phyloP scores from a whole-genome alignment of 2,797 vertebrate genomes.

The Tenualosa thibaudeaui region DNA sequence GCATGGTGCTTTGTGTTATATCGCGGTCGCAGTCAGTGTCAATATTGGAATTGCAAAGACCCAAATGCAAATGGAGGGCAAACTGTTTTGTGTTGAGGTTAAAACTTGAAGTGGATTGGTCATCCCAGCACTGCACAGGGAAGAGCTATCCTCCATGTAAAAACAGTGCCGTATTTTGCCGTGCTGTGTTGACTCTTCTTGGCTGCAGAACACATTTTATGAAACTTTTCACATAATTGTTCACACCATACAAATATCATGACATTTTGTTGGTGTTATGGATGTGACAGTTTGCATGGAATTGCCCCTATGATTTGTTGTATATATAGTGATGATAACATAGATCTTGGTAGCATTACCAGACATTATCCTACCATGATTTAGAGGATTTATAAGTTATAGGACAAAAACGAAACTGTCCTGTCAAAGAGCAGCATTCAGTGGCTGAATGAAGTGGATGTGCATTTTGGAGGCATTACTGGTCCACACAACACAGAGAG shows the following conservation, averaged over 20 bases:
- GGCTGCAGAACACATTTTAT: no score
- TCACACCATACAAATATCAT: no score
- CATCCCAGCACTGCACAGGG: not conserved
- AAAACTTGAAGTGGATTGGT: not conserved
- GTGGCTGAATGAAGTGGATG: not conserved
- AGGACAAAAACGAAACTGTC: not conserved
- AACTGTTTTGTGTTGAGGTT: constrained; percentile 44
- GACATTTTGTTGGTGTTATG: no score
- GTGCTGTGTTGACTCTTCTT: no score
- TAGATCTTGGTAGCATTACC: not conserved
- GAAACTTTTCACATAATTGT: no score
- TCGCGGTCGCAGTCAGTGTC: not conserved
- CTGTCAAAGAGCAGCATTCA: not conserved
- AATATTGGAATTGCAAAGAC: not conserved
- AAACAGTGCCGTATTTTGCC: not conserved
- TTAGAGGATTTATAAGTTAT: not conserved
- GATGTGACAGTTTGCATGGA: no score
- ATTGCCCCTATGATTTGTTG: no score
- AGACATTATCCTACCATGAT: not conserved
- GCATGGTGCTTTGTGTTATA: not conserved
- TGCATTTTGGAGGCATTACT: not conserved
- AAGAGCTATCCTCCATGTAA: not conserved
- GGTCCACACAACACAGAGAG: not conserved
- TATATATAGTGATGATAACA: not conserved
- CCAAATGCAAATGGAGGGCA: constrained; percentile 66